Percentiles rank a stretch among this genome's conserved stretches.
phyloP scores from a whole-genome alignment of 1,140 invertebrate species.

The Drosophila mauritiana region DNA sequence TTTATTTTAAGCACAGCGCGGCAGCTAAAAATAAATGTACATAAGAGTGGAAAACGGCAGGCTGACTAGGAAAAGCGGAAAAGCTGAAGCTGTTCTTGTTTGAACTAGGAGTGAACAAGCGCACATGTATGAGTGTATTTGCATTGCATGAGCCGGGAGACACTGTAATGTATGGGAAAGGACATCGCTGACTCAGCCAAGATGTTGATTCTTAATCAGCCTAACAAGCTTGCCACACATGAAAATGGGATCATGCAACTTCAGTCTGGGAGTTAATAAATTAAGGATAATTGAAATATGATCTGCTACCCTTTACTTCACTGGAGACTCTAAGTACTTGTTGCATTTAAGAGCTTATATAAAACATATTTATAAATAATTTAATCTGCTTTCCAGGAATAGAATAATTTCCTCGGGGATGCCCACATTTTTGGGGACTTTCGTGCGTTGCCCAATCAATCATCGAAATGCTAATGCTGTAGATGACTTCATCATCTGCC shows the following conservation, averaged over 20 bases:
- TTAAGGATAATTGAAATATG: too few species aligned
- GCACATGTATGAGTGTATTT: slow-evolving; percentile 11
- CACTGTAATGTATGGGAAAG: slow-evolving; percentile 11
- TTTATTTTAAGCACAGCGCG: slow-evolving; percentile 45
- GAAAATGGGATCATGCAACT: slow-evolving; percentile 13
- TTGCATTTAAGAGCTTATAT: too few species aligned
- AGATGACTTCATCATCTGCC: slow-evolving; percentile 32
- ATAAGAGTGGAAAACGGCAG: slow-evolving; percentile 18
- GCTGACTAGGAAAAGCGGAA: slow-evolving; percentile 6
- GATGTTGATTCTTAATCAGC: slow-evolving; percentile 52
- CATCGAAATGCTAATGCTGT: slow-evolving; percentile 12
- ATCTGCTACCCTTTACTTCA: too few species aligned
- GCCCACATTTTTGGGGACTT: background rate
- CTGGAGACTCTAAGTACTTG: too few species aligned
- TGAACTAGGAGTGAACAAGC: background rate
- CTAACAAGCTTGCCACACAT: slow-evolving; percentile 16
- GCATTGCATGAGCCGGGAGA: slow-evolving; percentile 1
- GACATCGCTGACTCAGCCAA: slow-evolving; percentile 16
- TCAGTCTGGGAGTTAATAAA: background rate
- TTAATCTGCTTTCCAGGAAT: background rate
- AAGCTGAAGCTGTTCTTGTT: slow-evolving; percentile 31
- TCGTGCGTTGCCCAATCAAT: slow-evolving; percentile 9
- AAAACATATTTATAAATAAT: background rate
- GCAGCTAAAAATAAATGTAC: slow-evolving; percentile 39
- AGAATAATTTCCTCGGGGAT: background rate